Conservation (phyloP, 2,113 vertebrate genomes). For the Petroica traversi region DNA sequence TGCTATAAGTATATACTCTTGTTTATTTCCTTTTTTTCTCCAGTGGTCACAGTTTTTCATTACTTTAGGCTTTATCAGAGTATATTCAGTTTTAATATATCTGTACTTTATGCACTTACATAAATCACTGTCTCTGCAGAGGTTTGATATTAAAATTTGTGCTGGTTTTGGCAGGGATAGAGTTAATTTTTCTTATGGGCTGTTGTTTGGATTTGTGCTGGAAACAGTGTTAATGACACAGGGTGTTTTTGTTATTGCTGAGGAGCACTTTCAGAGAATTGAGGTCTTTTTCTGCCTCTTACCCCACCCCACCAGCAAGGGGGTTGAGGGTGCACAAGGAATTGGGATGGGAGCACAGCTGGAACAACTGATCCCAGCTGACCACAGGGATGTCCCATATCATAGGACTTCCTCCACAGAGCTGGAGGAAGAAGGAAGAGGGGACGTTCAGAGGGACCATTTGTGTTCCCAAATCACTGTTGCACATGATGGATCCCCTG, state of each 20-base stretch:
- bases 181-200: neutral
- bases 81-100: conserved; percentile 17
- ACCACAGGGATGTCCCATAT: neutral
- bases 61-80: conserved; percentile 24
- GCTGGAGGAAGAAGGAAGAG: neutral
- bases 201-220: neutral
- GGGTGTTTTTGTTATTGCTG: neutral
- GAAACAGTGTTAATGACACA: neutral
- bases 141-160: neutral
- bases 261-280: neutral
- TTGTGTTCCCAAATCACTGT: neutral
- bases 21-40: neutral
- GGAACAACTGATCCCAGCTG: neutral
- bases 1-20: neutral
- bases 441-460: fast-evolving
- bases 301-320: too few relatives aligned
- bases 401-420: neutral
- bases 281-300: neutral
- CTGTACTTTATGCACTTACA: neutral
- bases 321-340: neutral
- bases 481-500: neutral
- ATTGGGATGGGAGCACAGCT: neutral
- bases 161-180: neutral
- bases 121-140: conserved; percentile 46
- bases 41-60: neutral